These are phyloP conservation scores for Dolomedes plantarius DNA, from an alignment of 2,888 invertebrate genomes.

Conservation along the genomic window DNA sequence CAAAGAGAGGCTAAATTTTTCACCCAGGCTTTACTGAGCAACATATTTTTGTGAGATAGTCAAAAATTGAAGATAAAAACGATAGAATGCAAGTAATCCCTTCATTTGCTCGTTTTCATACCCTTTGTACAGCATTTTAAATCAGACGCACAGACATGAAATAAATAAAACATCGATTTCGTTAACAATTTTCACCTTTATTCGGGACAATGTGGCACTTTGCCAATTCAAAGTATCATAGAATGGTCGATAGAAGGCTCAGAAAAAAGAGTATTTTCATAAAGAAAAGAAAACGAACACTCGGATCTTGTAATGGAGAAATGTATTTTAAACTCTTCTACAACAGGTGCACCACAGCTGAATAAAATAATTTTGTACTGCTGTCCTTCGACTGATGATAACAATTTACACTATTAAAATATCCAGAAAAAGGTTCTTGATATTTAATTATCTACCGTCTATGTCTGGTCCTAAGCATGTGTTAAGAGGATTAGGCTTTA, in stretches of 20 bases:
- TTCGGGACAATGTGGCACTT: slow-evolving; percentile 1
- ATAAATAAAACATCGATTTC: background rate
- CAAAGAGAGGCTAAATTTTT: slow-evolving; percentile 33
- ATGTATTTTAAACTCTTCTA: slow-evolving; percentile 39
- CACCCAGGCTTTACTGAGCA: slow-evolving; percentile 18
- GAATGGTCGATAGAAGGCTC: slow-evolving; percentile 30
- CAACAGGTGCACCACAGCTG: slow-evolving; percentile 67
- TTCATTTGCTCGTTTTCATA: background rate
- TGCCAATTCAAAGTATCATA: slow-evolving; percentile 62
- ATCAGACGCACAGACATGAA: slow-evolving; percentile 52
- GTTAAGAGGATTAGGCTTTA: slow-evolving; percentile 67
- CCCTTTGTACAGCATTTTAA: background rate
- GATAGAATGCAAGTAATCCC: background rate
- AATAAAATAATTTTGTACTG: slow-evolving; percentile 69
- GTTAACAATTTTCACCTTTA: slow-evolving; percentile 23
- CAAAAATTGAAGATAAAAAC: background rate
- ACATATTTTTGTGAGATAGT: slow-evolving; percentile 50
- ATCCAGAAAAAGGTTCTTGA: slow-evolving; percentile 49
- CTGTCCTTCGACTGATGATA: slow-evolving; percentile 57
- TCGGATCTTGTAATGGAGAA: slow-evolving; percentile 8
- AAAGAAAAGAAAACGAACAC: slow-evolving; percentile 13
- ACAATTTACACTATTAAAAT: slow-evolving; percentile 55
- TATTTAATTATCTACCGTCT: slow-evolving; percentile 57
- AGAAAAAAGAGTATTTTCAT: slow-evolving; percentile 51
- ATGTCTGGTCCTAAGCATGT: slow-evolving; percentile 65